Evolutionary conservation across 2,888 invertebrate species (phyloP).

Genomic region (Lasioglossum leucozonium): DNA sequence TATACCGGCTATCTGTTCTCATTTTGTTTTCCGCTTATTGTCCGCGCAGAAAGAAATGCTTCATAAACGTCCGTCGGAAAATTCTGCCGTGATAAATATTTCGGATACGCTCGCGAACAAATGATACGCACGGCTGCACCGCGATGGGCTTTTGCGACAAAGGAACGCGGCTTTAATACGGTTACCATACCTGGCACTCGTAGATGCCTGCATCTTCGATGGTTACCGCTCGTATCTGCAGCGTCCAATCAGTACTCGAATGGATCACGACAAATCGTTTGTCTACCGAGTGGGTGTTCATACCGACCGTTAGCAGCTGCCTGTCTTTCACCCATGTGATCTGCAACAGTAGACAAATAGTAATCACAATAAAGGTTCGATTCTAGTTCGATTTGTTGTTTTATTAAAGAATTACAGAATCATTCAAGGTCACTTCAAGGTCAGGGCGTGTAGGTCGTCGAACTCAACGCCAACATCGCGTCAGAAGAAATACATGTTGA

Average conservation of each 20-base stretch:
- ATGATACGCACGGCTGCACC: slow-evolving; percentile 20
- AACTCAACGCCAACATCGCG: too few relatives aligned
- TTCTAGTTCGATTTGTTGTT: too few relatives aligned
- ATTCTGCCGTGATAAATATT: slow-evolving; percentile 31
- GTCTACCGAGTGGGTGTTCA: slow-evolving; percentile 82
- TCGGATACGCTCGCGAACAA: neutral
- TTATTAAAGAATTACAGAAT: too few relatives aligned
- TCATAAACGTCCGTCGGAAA: slow-evolving; percentile 18
- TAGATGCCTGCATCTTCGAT: slow-evolving; percentile 80
- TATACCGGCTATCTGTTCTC: neutral
- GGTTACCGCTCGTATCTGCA: slow-evolving; percentile 80
- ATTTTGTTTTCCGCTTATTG: slow-evolving; percentile 6
- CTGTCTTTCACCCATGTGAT: slow-evolving; percentile 83
- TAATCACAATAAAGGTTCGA: too few relatives aligned
- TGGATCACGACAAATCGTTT: slow-evolving; percentile 81
- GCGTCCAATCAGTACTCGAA: slow-evolving; percentile 81
- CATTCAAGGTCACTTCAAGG: too few relatives aligned
- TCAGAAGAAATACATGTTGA: too few relatives aligned
- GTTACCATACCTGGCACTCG: slow-evolving; percentile 81
- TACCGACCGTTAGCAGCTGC: slow-evolving; percentile 82
- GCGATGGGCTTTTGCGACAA: neutral
- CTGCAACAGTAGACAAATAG: slow-evolving; percentile 68
- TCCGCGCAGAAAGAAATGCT: slow-evolving; percentile 18
- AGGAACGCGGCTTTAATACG: slow-evolving; percentile 16
- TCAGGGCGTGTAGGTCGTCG: too few relatives aligned